These are phyloP conservation scores for Lithobates sylvaticus DNA, from an alignment of 2,797 vertebrate genomes.

Conservation along the genomic window DNA sequence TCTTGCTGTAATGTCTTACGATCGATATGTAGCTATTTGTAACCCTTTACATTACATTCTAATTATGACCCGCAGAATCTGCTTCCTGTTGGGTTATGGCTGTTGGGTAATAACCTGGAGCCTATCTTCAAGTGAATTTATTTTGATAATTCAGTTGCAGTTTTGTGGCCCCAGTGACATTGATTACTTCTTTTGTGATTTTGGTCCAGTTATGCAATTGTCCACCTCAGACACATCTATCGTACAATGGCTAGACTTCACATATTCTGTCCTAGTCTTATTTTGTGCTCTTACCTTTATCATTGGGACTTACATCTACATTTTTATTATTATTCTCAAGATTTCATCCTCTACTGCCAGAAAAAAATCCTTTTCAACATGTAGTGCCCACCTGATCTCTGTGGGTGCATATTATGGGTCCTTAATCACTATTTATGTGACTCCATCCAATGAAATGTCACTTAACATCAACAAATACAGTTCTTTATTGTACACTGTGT, in stretches of 20 bases:
- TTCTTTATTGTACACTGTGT: conserved; percentile 9
- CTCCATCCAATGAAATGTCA: conserved; percentile 16
- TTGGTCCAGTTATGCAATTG: conserved; percentile 64
- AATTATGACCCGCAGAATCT: conserved; percentile 5
- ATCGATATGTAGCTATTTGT: conserved; percentile 64
- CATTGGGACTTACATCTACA: conserved; percentile 10
- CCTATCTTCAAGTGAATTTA: conserved; percentile 41
- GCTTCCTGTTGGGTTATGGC: conserved; percentile 40
- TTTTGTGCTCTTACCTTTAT: conserved; percentile 3
- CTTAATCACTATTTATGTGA: conserved; percentile 22
- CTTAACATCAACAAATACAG: not conserved
- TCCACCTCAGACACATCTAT: conserved; percentile 57
- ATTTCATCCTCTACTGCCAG: conserved; percentile 31
- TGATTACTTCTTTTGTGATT: conserved; percentile 68
- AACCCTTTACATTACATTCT: conserved; percentile 54
- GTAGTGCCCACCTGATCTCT: conserved; percentile 43
- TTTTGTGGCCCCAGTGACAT: conserved; percentile 65
- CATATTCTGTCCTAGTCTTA: not conserved
- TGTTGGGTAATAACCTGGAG: conserved; percentile 55
- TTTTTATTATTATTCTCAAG: conserved; percentile 9
- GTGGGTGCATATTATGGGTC: conserved; percentile 47
- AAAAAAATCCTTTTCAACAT: conserved; percentile 52
- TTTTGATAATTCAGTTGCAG: conserved; percentile 50
- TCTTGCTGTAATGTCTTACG: conserved; percentile 53
- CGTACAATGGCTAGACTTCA: conserved; percentile 22